Evolutionary conservation across 2,113 vertebrate genomes (phyloP), one percentile per base, ranked within the genome.

Genomic region (Gasterosteus nipponicus): DNA sequence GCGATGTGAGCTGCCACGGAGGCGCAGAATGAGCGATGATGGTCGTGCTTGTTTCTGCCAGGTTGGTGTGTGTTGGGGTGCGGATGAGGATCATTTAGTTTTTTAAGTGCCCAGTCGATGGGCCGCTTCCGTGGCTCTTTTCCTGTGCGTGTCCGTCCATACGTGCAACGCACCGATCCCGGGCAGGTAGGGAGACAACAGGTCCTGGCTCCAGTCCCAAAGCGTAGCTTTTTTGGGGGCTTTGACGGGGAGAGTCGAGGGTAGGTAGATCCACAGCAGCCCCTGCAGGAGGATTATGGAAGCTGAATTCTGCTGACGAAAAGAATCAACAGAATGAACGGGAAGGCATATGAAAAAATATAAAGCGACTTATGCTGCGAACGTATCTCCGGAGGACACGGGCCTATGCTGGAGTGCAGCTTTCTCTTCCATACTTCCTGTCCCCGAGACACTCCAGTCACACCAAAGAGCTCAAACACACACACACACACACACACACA

Each of bases 211-310:
- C 63, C 64, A 44, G 18, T 87, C 78, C 79, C 74, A 77, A 70
- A 82, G 76, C 61, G 69, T 57, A 83, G 78, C 73, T 65, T 62
- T 79, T 77, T 38, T 26, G 22, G 73, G 57, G 86, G 57, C 71
- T 63, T 47, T 57, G 70, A 68, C 78, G 56, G 82, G 51, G 26
- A 54, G 69, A 56, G 47, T n/a, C 16, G 69, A 78, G 59, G 69
- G 74, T 61, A 81, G 83, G 75, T 85, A 92, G 93, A 92, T 7
- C 91, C 91, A 94, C 92, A 95, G 94, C 94, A 94, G 89, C 93
- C 93, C 94, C 93, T 95, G 87, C 94, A 94, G 94, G 92, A 83
- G 57, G 22, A 12, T 68, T 10, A 44, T 14, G 58, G 82, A 84
- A 92, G 85, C 44, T 84, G 31, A 61, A 66, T 46, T 73, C 38